A percentile compares a stretch with the other conserved stretches of the same genome.
Evolutionary conservation across 2,113 vertebrate genomes (phyloP).

Genomic region (Vimba vimba): DNA sequence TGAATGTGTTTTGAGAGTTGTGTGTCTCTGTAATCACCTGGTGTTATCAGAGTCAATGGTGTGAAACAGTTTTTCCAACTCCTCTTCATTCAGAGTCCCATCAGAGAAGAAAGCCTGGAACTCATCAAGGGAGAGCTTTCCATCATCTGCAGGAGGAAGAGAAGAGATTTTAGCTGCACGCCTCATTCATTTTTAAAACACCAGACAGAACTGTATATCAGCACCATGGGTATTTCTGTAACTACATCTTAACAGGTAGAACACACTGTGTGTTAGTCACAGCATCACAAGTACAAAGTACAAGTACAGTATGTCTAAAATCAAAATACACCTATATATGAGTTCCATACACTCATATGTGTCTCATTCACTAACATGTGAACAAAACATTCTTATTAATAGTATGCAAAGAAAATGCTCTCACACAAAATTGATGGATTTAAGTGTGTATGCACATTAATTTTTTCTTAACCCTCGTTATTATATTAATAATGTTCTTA

Average conservation of each 20-base stretch:
- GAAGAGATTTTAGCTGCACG: constrained; percentile 11
- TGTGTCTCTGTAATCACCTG: constrained; percentile 74
- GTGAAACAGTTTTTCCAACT: constrained; percentile 95
- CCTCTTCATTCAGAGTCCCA: constrained; percentile 90
- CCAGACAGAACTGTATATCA: neutral
- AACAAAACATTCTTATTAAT: neutral
- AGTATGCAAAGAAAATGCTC: neutral
- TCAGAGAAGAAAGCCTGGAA: constrained; percentile 98
- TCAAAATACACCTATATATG: neutral
- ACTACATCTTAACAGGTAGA: neutral
- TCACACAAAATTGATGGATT: neutral
- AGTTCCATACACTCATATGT: neutral
- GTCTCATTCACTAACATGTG: neutral
- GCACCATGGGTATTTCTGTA: neutral
- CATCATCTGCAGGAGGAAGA: constrained; percentile 84
- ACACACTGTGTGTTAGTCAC: neutral
- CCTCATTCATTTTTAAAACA: neutral
- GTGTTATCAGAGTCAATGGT: constrained; percentile 98
- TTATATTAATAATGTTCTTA: neutral
- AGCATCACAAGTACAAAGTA: neutral
- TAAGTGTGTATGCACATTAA: neutral
- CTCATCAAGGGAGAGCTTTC: constrained; percentile 95
- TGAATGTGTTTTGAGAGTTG: neutral
- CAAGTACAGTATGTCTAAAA: neutral
- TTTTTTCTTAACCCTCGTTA: neutral